Base-by-base conservation (phyloP, 2,113 vertebrate species). In the human region DNA sequence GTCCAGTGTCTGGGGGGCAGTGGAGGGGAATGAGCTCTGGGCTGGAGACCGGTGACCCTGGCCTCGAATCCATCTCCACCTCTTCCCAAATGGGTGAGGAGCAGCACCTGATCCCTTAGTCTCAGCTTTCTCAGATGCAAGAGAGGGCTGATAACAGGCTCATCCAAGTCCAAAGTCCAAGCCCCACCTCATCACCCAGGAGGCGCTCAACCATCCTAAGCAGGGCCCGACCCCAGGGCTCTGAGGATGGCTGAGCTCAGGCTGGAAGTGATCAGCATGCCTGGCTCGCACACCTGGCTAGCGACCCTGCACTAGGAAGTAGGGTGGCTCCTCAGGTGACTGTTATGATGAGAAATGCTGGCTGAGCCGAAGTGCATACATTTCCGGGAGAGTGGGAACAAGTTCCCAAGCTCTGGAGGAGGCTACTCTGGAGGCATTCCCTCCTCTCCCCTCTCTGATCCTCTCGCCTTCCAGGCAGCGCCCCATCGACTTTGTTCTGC, bases 311-410 rank as follows among this genome's bases (percentile, higher is more conserved):
- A 4, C 66, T 18, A 7, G 66, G 32, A 32, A 32, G 32, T 35
- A 68, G 66, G 66, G 66, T 3, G 1, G 16, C 66, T 35, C 32
- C 66, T 35, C 2, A 1, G 5, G 76, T n/a, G 35, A 55, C 2
- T 0, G 0, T 0, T 1, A 2, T 0, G 5, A 16, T 0, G 43
- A 57, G 96, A 23, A 8, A 1, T 0, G 0, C 16, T 1, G 43
- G 93, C 0, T 16, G n/a, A 25, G 72, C 75, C 3, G 57, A 22
- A 22, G 0, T 35, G 52, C 38, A 14, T 0, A n/a, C 20, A 0
- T 43, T 45, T 43, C 50, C 7, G 8, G 14, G 50, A 13, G 2
- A 25, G 32, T 81, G 35, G 5, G 43, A 27, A 16, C 76, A 30
- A 2, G 73, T 94, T 97, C 93, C 93, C 90, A 95, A 94, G 80